Evolutionary conservation across 2,888 invertebrate genomes (phyloP), one percentile per base, ranked within the genome.

Genomic region (Eupithecia exiguata): DNA sequence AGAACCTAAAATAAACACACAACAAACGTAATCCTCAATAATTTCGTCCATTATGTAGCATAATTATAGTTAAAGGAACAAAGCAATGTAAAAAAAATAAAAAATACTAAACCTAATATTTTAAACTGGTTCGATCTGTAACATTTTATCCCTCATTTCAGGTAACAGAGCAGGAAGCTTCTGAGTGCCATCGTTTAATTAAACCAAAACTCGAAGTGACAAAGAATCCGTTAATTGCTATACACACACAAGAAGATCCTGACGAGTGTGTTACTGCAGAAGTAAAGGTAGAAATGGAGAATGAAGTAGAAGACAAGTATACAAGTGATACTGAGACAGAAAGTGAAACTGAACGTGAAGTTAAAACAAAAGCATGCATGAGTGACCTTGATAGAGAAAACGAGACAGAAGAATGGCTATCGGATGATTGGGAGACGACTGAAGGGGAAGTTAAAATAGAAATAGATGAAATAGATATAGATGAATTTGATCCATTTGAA

Each of bases 161-260:
- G 62, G 35, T 62, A 62, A 35, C 35, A 3, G 18, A 25, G 58
- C 58, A 25, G 58, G 21, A 25, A 58, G 58, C 25, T 25, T 25
- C 12, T 25, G 5, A 58, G 25, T 9, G 14, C 14, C 58, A 58
- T 58, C 58, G 21, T 5, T 25, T 58, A 25, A 58, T 58, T 25
- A 58, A 58, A 58, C 58, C 25, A 5, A 25, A 58, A 14, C 58
- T 58, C 25, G n/a, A 25, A 14, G 58, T 58, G 14, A 4, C 21
- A 14, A 58, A 14, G 12, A 58, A 58, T 25, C 58, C 58, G 5
- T 58, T 58, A 25, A 12, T 58, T 5, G 35, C 18, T 35, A 35
- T 62, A 62, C 62, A 62, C 62, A 35, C 62, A 62, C 62, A 3
- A 9, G 62, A 62, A 35, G 35, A 62, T 35, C 35, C 62, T 35